phyloP scores from a whole-genome alignment of 2,888 invertebrate genomes.

The Habroteleia sp. region DNA sequence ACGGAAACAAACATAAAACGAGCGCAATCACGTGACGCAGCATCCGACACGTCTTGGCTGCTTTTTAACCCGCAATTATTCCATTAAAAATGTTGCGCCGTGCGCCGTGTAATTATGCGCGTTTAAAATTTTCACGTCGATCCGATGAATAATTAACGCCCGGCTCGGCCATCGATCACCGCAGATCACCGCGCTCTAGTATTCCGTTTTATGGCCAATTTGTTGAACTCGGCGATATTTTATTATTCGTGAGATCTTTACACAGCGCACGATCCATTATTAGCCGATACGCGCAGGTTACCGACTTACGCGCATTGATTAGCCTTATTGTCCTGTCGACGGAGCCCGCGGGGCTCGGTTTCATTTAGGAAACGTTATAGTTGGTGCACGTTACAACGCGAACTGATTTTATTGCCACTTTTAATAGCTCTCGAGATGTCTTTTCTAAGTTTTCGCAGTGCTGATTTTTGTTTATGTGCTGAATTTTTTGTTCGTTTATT shows the following conservation, averaged over 20 bases:
- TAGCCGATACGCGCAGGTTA: neutral
- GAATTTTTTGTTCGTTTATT: no score
- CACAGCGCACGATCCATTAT: constrained; percentile 9
- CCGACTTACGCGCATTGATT: constrained; percentile 20
- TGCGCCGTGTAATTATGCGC: constrained; percentile 37
- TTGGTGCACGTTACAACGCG: neutral
- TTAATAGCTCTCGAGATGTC: neutral
- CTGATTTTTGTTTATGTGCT: no score
- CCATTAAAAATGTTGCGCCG: constrained; percentile 34
- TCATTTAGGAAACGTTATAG: constrained; percentile 4
- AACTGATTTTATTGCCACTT: constrained; percentile 2
- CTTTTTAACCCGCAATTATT: constrained; percentile 34
- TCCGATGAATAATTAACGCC: constrained; percentile 31
- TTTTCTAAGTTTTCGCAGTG: no score
- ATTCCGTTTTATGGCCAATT: constrained; percentile 8
- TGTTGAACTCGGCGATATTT: neutral
- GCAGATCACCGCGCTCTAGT: neutral
- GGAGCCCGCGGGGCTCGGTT: neutral
- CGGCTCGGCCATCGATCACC: constrained; percentile 26
- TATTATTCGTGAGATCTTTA: constrained; percentile 18
- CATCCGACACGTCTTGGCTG: constrained; percentile 50
- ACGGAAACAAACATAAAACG: constrained; percentile 53
- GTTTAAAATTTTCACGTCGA: constrained; percentile 16
- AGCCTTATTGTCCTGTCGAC: neutral
- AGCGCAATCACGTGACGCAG: constrained; percentile 30